Percentiles rank a stretch among this genome's conserved stretches.
These are phyloP conservation scores for Falco columbarius DNA, from an alignment of 2,797 vertebrate genomes.

Conservation along the genomic window DNA sequence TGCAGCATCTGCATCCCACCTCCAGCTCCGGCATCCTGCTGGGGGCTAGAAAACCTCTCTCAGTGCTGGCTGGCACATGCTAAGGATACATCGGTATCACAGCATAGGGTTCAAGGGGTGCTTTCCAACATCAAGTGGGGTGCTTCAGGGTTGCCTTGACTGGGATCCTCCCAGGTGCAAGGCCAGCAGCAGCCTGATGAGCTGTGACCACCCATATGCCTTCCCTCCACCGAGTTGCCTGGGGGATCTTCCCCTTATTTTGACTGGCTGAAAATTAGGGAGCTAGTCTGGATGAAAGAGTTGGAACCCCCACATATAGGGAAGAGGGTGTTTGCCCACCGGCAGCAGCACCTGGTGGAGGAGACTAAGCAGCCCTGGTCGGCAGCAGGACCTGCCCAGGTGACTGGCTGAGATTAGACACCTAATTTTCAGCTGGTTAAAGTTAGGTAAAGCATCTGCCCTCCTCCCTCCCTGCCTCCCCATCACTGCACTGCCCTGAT, in stretches of 20 bases:
- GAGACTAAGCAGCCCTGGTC: background rate
- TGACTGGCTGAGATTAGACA: background rate
- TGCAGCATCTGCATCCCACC: background rate
- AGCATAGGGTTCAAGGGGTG: background rate
- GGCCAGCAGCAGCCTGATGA: background rate
- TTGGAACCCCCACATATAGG: accelerated
- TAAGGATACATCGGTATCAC: background rate
- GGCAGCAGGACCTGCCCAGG: background rate
- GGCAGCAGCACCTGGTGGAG: background rate
- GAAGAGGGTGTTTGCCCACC: background rate
- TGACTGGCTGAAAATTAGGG: background rate
- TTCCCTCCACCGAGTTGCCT: accelerated
- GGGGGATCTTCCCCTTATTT: background rate
- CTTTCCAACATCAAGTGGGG: background rate
- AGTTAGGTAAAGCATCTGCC: background rate
- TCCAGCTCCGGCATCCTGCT: background rate
- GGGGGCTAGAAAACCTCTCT: background rate
- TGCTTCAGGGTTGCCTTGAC: background rate
- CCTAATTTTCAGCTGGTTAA: background rate
- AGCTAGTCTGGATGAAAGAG: background rate
- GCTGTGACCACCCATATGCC: background rate
- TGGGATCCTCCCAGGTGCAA: accelerated
- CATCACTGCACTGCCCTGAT: background rate
- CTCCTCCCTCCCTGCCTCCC: background rate
- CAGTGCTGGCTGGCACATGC: accelerated